phyloP scores from a whole-genome alignment of 2,888 invertebrate genomes.

The Coenonympha arcania region DNA sequence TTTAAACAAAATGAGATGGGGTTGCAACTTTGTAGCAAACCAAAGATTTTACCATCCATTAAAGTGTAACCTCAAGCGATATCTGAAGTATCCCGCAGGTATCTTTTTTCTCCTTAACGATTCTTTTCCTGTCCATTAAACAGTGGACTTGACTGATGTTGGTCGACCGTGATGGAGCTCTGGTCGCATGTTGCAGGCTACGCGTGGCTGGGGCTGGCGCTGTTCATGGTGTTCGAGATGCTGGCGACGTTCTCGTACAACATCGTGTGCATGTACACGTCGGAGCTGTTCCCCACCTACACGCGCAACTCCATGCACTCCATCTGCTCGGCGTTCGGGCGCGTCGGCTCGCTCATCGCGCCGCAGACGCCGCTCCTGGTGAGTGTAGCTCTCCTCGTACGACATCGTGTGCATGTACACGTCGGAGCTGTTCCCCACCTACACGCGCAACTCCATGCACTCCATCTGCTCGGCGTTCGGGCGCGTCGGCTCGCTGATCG shows the following conservation, averaged over 20 bases:
- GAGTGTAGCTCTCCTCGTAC: slow-evolving; percentile 26
- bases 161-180: no score
- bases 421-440: slow-evolving; percentile 83
- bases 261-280: slow-evolving; percentile 79
- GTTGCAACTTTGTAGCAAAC: background rate
- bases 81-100: no score
- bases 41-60: no score
- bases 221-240: slow-evolving; percentile 78
- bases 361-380: slow-evolving; percentile 81
- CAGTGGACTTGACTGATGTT: no score
- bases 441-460: slow-evolving; percentile 79
- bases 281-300: slow-evolving; percentile 83
- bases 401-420: slow-evolving; percentile 80
- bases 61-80: no score
- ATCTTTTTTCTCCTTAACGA: no score
- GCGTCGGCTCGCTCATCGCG: slow-evolving; percentile 81
- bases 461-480: slow-evolving; percentile 81
- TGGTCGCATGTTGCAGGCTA: slow-evolving; percentile 42
- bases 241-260: slow-evolving; percentile 80
- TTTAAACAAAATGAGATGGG: background rate
- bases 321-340: slow-evolving; percentile 79
- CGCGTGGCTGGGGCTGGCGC: slow-evolving; percentile 52
- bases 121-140: no score
- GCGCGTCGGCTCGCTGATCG: slow-evolving; percentile 79
- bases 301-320: slow-evolving; percentile 80